These are phyloP conservation scores for Drosophila paranaensis DNA, from an alignment of 2,888 invertebrate species.

Conservation along the genomic window DNA sequence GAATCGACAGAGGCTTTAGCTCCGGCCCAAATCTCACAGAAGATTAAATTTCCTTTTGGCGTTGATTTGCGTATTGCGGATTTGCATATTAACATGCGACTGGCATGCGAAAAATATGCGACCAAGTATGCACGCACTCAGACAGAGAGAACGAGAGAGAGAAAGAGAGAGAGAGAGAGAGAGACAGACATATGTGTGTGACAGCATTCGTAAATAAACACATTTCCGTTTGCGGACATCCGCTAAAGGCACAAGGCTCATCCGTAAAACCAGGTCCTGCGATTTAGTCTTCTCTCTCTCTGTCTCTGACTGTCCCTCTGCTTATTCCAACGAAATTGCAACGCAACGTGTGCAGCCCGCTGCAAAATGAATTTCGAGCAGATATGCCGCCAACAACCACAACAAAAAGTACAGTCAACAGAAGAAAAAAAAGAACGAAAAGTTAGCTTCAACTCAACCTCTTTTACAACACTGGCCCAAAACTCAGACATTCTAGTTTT, in stretches of 20 bases:
- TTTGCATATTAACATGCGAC: slow-evolving; percentile 60
- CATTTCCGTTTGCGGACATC: slow-evolving; percentile 41
- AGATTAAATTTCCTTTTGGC: slow-evolving; percentile 53
- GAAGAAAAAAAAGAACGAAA: slow-evolving; percentile 13
- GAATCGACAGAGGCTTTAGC: slow-evolving; percentile 18
- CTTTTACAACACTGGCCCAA: slow-evolving; percentile 1
- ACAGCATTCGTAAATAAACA: slow-evolving; percentile 39
- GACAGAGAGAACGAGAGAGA: not conserved
- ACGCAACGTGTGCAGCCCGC: slow-evolving; percentile 61
- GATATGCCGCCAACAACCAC: slow-evolving; percentile 34
- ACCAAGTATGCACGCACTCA: slow-evolving; percentile 9
- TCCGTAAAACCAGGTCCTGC: slow-evolving; percentile 11
- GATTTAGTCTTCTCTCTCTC: not conserved
- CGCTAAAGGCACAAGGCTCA: slow-evolving; percentile 43
- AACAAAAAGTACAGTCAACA: slow-evolving; percentile 1
- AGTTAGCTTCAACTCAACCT: slow-evolving; percentile 27
- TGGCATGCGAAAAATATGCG: slow-evolving; percentile 49
- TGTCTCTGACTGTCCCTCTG: not conserved
- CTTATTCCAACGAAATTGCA: slow-evolving; percentile 35
- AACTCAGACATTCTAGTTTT: slow-evolving; percentile 6
- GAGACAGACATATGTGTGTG: not conserved
- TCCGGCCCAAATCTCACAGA: not conserved
- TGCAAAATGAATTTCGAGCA: slow-evolving; percentile 68
- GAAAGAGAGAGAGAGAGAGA: not conserved
- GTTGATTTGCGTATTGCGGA: slow-evolving; percentile 74